A percentile compares a stretch with the other conserved stretches of the same genome.
These are phyloP conservation scores for Chloroceryle amazona DNA, from an alignment of 2,797 vertebrate species.

Conservation along the genomic window DNA sequence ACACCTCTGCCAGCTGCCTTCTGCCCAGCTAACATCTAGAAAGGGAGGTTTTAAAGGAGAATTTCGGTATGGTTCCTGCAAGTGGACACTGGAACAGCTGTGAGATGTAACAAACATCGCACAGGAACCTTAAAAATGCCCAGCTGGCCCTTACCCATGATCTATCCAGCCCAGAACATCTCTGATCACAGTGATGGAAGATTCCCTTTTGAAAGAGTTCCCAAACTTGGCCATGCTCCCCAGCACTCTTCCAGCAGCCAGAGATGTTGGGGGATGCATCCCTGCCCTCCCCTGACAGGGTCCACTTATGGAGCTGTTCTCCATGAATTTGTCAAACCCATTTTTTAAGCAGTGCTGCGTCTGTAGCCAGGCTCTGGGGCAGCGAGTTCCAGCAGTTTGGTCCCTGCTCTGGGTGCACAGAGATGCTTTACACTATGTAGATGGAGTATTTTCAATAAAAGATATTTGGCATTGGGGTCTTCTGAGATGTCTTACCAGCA, in stretches of 20 bases:
- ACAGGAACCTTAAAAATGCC: not conserved
- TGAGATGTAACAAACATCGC: not conserved
- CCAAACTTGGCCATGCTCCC: accelerated
- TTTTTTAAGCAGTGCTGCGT: not conserved
- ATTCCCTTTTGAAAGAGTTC: not conserved
- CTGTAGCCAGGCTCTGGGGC: not conserved
- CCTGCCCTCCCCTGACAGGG: not conserved
- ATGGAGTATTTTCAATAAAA: not conserved
- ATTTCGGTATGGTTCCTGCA: not conserved
- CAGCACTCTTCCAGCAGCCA: not conserved
- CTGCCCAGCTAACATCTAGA: not conserved
- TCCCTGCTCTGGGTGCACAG: not conserved
- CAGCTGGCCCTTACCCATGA: not conserved
- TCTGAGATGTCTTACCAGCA: not conserved
- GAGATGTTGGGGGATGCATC: not conserved
- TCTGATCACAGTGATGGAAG: not conserved
- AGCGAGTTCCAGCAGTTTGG: not conserved
- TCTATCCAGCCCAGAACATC: not conserved
- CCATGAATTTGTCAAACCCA: not conserved
- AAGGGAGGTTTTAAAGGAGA: not conserved
- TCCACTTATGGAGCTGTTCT: not conserved
- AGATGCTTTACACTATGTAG: not conserved
- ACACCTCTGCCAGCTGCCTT: not conserved
- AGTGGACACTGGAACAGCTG: not conserved
- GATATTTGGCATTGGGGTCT: not conserved